Evolutionary conservation across 2,797 vertebrate species (phyloP).

Genomic region (Hoplostethus mediterraneus): DNA sequence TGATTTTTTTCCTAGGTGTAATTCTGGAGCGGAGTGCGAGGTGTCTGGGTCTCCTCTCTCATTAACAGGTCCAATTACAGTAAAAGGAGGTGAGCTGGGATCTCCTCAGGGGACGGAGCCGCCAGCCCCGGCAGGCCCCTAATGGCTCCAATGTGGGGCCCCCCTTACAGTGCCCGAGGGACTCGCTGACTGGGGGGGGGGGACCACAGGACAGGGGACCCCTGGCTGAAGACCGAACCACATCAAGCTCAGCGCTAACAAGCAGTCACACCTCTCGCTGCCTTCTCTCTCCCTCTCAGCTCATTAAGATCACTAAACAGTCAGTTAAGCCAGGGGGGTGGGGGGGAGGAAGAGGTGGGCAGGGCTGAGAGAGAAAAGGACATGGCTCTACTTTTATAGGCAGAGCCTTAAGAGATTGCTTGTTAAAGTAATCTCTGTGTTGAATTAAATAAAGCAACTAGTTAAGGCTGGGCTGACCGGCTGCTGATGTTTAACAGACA

Average conservation of each 20-base stretch:
- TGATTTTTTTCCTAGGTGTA: conserved; percentile 32
- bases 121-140: conserved; percentile 23
- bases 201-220: conserved; percentile 50
- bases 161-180: conserved; percentile 61
- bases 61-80: conserved; percentile 73
- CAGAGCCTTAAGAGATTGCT: conserved; percentile 65
- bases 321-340: conserved; percentile 63
- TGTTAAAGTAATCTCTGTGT: conserved; percentile 74
- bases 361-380: conserved; percentile 42
- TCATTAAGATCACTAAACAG: conserved; percentile 81
- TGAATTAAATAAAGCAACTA: conserved; percentile 74
- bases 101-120: conserved; percentile 15
- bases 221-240: conserved; percentile 13
- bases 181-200: conserved; percentile 57
- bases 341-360: conserved; percentile 13
- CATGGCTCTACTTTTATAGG: conserved; percentile 65
- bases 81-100: conserved; percentile 40
- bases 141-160: conserved; percentile 48
- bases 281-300: conserved; percentile 73
- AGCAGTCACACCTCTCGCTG: conserved; percentile 74
- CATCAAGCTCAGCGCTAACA: conserved; percentile 65
- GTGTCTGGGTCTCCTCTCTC: conserved; percentile 62
- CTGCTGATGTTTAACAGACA: conserved; percentile 74
- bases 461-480: conserved; percentile 54
- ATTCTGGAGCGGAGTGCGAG: conserved; percentile 51